Evolutionary conservation across 2,888 invertebrate genomes (phyloP), one percentile per base, ranked within the genome.

Genomic region (Cactoblastis cactorum): DNA sequence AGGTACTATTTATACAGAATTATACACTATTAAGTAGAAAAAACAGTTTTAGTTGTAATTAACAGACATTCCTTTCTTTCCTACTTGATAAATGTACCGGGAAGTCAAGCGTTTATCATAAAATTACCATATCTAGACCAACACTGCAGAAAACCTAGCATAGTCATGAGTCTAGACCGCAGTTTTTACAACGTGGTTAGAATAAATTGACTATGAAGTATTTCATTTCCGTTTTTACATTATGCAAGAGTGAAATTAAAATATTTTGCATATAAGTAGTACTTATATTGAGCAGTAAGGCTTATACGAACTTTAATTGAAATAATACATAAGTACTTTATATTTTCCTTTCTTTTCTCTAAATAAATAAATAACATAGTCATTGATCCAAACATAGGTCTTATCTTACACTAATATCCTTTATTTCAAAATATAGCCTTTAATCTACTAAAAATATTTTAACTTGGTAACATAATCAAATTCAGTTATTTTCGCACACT

Each of bases 51-150:
- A 33, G 22, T 33, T 46, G 55, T 58, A 53, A 56, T 56, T 58
- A 53, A 55, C 52, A 53, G 52, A 47, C 45, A 47, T n/a, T n/a
- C n/a, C 45, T 45, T 24, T 51, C 43, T n/a, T 28, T 28, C 8
- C 28, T 9, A 49, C 55, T 58, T 60, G 56, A 59, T 57, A 60
- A 58, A 58, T 58, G 53, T 43, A 46, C 47, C 52, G 51, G 71
- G 64, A 63, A 65, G 67, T 62, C 49, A 57, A 63, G 64, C 65
- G 61, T 68, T 72, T 68, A 70, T 67, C 72, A 69, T 68, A 68
- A 71, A 70, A 77, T 78, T 75, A 74, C 69, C 77, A 77, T 77
- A 73, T 68, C 65, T 67, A 66, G 66, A 65, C 62, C 67, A 65
- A 61, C 62, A 63, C 61, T 57, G 55, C 58, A 65, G 65, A 65